Evolutionary conservation across 2,797 vertebrate species (phyloP).

Genomic region (Orientallactaga sibirica): DNA sequence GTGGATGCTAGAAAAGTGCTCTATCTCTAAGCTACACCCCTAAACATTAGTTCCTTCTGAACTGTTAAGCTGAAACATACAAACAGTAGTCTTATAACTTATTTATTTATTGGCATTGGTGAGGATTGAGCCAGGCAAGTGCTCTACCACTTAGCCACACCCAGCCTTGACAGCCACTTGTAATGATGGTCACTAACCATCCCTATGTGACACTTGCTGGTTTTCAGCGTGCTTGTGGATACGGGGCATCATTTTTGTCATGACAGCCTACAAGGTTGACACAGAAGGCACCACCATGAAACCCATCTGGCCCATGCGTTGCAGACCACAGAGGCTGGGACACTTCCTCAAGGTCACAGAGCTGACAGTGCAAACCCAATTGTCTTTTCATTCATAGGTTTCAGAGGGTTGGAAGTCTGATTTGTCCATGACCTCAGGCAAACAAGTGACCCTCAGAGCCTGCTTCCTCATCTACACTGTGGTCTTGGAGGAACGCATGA

Average conservation of each 20-base stretch:
- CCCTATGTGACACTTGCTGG: background rate
- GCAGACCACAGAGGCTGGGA: background rate
- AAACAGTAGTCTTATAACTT: background rate
- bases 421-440: background rate
- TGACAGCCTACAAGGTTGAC: background rate
- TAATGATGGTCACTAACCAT: background rate
- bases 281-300: background rate
- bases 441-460: background rate
- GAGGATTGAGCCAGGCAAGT: background rate
- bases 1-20: background rate
- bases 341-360: background rate
- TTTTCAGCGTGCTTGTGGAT: accelerated
- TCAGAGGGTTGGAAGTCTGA: background rate
- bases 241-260: background rate
- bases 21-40: too few species aligned
- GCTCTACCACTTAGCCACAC: background rate
- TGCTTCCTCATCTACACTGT: background rate
- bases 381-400: background rate
- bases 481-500: background rate
- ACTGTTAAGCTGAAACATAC: background rate
- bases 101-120: background rate
- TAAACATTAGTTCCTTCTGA: background rate
- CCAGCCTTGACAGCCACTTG: background rate
- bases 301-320: background rate
- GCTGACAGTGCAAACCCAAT: background rate